Base-by-base conservation (phyloP, 1,140 invertebrate genomes). In the Cydia splendana region DNA sequence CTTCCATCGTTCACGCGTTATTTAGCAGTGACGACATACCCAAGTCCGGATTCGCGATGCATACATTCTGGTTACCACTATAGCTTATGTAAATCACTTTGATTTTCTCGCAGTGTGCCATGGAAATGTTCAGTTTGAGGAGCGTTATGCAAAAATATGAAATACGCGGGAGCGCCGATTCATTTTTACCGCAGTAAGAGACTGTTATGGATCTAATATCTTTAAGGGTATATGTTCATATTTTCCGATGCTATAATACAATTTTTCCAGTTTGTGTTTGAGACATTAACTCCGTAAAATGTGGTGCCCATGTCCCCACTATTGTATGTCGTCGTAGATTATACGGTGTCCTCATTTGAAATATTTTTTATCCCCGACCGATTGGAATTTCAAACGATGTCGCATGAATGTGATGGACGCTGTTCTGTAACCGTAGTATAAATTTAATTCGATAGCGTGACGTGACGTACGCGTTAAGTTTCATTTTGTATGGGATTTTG, bases 21-120 rank as follows among this genome's bases (percentile, higher is more conserved):
- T 88, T 90, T 85, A 89, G 86, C 87, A 87, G 69, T 78, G 83
- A 85, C 82, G 81, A 84, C 82, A 84, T 84, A 75, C 73, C 71
- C 81, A 84, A 74, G 77, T 81, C 81, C 78, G 75, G 67, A 77
- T 74, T 74, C 78, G 75, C 34, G 74, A 85, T 84, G 82, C 81
- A 85, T 87, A 83, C 83, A 85, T 86, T 82, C 62, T 45, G 80
- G 80, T 79, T 84, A 76, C 82, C 74, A 73, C 73, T 81, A 75
- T 80, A 80, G 80, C 69, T 77, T 78, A 80, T 80, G 81, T 82
- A 84, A 86, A 84, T 84, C 82, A 85, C 75, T 81, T 51, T 81
- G 79, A 85, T 86, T 81, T 81, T 51, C 42, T 53, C 48, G 73
- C 48, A 74, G 45, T 45, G 48, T 74, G 45, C 73, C 73, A 74